phyloP scores from a whole-genome alignment of 2,113 vertebrate species.

The Prunella fulvescens region DNA sequence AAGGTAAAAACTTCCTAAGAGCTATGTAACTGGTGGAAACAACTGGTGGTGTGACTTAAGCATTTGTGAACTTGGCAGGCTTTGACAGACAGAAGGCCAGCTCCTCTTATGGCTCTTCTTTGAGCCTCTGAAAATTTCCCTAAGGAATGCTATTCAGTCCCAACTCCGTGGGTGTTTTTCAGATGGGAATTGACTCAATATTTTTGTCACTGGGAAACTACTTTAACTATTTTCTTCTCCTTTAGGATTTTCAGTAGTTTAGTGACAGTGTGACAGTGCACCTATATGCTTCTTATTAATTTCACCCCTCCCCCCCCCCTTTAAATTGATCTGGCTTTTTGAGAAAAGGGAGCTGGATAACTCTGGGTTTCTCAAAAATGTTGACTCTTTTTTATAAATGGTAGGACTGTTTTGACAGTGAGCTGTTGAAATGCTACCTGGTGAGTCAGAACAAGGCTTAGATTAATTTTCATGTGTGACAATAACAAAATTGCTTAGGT shows the following conservation, averaged over 20 bases:
- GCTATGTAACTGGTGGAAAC: neutral
- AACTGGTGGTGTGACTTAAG: neutral
- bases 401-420: neutral
- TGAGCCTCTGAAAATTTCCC: neutral
- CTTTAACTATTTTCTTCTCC: neutral
- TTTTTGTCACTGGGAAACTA: neutral
- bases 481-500: neutral
- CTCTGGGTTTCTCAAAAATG: neutral
- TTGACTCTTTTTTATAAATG: neutral
- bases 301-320: neutral
- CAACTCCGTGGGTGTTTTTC: neutral
- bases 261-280: neutral
- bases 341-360: neutral
- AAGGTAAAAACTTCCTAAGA: neutral
- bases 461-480: neutral
- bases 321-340: neutral
- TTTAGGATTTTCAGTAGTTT: neutral
- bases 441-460: neutral
- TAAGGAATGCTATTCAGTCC: neutral
- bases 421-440: neutral
- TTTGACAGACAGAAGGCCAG: neutral
- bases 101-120: neutral
- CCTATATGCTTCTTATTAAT: neutral
- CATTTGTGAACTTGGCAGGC: neutral
- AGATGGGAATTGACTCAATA: neutral